Conservation (phyloP, 2,888 invertebrate species). For the Acleris holmiana region DNA sequence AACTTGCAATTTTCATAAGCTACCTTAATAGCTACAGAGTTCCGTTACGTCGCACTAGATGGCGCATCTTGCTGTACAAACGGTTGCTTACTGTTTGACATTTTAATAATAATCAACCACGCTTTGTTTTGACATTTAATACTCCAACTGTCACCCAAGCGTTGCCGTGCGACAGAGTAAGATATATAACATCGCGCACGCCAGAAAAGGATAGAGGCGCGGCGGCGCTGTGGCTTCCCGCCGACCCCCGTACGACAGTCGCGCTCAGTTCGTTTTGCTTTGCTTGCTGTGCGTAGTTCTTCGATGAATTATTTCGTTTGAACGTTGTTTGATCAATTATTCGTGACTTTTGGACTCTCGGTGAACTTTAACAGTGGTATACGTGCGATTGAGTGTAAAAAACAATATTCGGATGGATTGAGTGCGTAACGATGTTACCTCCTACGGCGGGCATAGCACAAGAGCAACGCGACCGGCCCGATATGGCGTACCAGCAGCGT, state of each 20-base stretch:
- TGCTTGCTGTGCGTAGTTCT: constrained; percentile 68
- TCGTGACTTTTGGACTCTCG: constrained; percentile 42
- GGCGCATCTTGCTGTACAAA: constrained; percentile 54
- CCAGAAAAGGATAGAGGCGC: constrained; percentile 63
- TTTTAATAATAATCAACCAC: constrained; percentile 63
- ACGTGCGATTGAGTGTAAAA: constrained; percentile 56
- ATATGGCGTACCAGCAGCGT: constrained; percentile 79
- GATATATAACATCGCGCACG: constrained; percentile 44
- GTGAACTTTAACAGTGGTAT: constrained; percentile 49
- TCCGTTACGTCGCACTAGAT: constrained; percentile 50
- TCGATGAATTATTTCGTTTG: constrained; percentile 60
- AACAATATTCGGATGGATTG: constrained; percentile 71
- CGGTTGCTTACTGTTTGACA: constrained; percentile 65
- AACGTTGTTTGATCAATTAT: constrained; percentile 44
- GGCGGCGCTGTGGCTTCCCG: constrained; percentile 79
- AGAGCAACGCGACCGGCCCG: constrained; percentile 78
- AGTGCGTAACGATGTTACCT: constrained; percentile 76
- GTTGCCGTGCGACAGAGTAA: constrained; percentile 59
- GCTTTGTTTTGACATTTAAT: constrained; percentile 80
- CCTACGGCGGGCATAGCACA: constrained; percentile 79
- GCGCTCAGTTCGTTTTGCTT: constrained; percentile 62
- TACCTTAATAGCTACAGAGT: constrained; percentile 12
- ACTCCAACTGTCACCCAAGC: constrained; percentile 69
- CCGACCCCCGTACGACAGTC: constrained; percentile 76
- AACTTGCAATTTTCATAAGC: too few relatives aligned